phyloP scores from a whole-genome alignment of 64 coral and sea anemone genomes.

The Platygyra sinensis region DNA sequence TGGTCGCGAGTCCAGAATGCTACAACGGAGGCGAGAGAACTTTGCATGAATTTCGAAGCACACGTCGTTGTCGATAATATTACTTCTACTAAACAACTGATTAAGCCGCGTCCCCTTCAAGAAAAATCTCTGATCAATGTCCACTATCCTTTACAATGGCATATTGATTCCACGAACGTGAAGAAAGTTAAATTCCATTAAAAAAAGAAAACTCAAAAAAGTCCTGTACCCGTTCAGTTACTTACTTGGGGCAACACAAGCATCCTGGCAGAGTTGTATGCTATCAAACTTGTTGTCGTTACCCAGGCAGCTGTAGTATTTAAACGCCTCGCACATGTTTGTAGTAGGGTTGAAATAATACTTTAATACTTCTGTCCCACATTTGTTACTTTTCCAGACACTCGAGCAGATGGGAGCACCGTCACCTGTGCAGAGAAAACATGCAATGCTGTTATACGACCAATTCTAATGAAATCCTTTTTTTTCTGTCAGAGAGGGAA shows the following conservation, averaged over 20 bases:
- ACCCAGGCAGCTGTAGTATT: conserved; percentile 42
- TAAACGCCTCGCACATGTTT: conserved; percentile 18
- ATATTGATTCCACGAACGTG: not conserved
- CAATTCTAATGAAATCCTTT: not conserved
- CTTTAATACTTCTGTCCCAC: conserved; percentile 12
- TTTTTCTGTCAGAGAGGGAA: too few relatives aligned
- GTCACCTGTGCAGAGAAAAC: not conserved
- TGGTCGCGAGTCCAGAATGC: too few relatives aligned
- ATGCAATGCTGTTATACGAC: not conserved
- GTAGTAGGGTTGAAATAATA: conserved; percentile 20
- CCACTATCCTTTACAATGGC: too few relatives aligned
- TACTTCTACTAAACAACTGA: too few relatives aligned
- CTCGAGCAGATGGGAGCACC: not conserved
- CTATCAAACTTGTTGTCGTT: conserved; percentile 43
- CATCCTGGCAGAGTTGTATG: conserved; percentile 21
- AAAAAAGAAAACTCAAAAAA: not conserved
- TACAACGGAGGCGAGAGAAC: too few relatives aligned
- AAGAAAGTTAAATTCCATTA: not conserved
- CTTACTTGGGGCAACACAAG: conserved; percentile 19
- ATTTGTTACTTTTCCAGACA: conserved; percentile 29
- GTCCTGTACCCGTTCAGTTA: not conserved
- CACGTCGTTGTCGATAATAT: too few relatives aligned
- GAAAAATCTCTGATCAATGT: too few relatives aligned
- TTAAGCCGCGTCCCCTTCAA: too few relatives aligned
- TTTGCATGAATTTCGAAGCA: too few relatives aligned